phyloP scores from a whole-genome alignment of 2,797 vertebrate genomes.

The Arnoldichthys spilopterus region DNA sequence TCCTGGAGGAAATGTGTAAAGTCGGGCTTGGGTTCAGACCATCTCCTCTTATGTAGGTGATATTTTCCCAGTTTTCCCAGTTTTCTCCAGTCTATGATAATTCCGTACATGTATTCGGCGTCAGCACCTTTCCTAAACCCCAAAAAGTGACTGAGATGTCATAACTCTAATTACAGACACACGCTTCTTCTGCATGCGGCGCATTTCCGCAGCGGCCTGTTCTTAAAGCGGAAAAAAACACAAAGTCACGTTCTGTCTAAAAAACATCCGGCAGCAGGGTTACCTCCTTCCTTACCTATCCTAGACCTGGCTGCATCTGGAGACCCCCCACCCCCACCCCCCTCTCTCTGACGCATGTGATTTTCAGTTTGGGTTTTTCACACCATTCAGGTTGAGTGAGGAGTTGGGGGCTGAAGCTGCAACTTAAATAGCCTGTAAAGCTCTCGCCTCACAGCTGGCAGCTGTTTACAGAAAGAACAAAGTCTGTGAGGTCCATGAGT shows the following conservation, averaged over 20 bases:
- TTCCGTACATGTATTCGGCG: too few relatives aligned
- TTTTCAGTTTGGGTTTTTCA: constrained; percentile 17
- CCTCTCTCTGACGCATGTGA: not conserved
- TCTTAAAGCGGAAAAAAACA: constrained; percentile 37
- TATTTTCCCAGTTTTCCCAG: too few relatives aligned
- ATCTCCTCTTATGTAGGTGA: too few relatives aligned
- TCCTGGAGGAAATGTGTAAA: too few relatives aligned
- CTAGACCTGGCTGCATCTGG: not conserved
- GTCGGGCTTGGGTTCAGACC: too few relatives aligned
- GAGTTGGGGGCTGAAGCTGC: not conserved
- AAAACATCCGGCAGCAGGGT: constrained; percentile 68
- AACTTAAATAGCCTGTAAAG: not conserved
- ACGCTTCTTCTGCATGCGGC: not conserved
- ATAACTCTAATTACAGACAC: not conserved
- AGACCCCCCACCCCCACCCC: not conserved
- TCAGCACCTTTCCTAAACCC: too few relatives aligned
- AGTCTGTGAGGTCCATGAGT: constrained; percentile 46
- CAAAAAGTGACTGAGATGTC: too few relatives aligned
- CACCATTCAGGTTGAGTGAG: constrained; percentile 1
- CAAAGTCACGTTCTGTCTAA: constrained; percentile 49
- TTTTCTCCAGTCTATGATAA: too few relatives aligned
- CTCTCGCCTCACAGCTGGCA: not conserved
- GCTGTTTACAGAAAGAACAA: constrained; percentile 53
- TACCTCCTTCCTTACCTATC: constrained; percentile 20
- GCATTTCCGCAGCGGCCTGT: not conserved